These are phyloP conservation scores for Cyrtonyx montezumae DNA, from an alignment of 2,113 vertebrate genomes.

Conservation along the genomic window DNA sequence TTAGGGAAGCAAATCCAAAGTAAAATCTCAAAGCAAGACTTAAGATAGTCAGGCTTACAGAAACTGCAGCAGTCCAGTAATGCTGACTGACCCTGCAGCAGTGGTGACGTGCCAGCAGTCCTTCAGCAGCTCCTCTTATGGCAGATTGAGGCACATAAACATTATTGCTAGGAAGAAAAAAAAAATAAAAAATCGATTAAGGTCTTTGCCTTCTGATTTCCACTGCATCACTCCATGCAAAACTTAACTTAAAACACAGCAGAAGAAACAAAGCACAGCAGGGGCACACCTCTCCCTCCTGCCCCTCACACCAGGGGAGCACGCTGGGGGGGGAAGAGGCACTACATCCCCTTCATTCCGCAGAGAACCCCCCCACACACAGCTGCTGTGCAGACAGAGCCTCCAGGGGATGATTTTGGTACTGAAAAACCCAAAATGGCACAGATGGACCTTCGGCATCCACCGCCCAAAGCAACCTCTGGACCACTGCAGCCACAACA, in stretches of 20 bases:
- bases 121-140: neutral
- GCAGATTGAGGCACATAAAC: neutral
- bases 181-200: neutral
- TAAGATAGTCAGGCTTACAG: neutral
- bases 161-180: neutral
- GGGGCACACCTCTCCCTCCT: too few species aligned
- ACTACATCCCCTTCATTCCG: too few species aligned
- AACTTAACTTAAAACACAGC: accelerated
- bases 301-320: too few species aligned
- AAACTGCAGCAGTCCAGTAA: accelerated
- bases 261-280: neutral
- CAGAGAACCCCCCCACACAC: too few species aligned
- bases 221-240: neutral
- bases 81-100: accelerated
- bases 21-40: accelerated
- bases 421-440: too few species aligned
- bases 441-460: too few species aligned
- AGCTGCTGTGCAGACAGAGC: too few species aligned
- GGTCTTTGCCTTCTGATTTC: neutral
- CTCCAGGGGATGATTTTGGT: too few species aligned
- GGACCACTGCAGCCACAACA: too few species aligned
- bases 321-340: too few species aligned
- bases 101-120: neutral
- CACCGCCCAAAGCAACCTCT: too few species aligned
- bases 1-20: neutral